These are phyloP conservation scores for Drosophila niveifrons DNA, from an alignment of 2,888 invertebrate species.

Conservation along the genomic window DNA sequence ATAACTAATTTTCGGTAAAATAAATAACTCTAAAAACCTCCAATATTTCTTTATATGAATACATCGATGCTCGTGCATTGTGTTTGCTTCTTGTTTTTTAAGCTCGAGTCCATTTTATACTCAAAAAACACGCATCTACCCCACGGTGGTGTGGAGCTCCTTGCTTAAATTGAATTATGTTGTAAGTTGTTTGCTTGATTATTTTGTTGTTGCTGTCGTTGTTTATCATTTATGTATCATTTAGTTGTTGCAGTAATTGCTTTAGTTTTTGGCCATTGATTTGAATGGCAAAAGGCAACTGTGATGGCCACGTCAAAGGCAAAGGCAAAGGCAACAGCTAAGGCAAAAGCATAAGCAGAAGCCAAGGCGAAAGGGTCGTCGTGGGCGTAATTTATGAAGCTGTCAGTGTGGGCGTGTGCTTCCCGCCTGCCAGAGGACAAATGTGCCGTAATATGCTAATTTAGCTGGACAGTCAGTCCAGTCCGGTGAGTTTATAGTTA, in stretches of 20 bases:
- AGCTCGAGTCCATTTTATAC: too few relatives aligned
- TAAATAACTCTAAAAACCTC: too few relatives aligned
- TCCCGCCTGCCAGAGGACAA: conserved; percentile 20
- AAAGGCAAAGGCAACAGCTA: conserved; percentile 7
- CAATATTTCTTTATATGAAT: too few relatives aligned
- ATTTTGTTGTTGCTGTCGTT: conserved; percentile 31
- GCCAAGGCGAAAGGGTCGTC: conserved; percentile 23
- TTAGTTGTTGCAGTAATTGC: conserved; percentile 57
- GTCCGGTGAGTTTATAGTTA: conserved; percentile 43
- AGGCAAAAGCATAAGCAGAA: background rate
- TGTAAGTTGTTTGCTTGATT: conserved; percentile 48
- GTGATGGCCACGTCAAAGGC: background rate
- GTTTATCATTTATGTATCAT: conserved; percentile 31
- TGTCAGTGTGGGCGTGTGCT: conserved; percentile 26
- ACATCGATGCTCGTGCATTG: too few relatives aligned
- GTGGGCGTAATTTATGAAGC: conserved; percentile 71
- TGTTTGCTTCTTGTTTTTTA: too few relatives aligned
- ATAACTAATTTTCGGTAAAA: too few relatives aligned
- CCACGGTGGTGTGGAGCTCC: background rate
- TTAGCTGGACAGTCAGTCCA: conserved; percentile 40
- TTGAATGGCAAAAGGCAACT: conserved; percentile 39
- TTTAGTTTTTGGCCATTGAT: conserved; percentile 67
- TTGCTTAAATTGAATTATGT: conserved; percentile 64
- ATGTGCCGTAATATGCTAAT: conserved; percentile 61
- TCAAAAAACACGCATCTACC: background rate